Evolutionary conservation across 2,797 vertebrate genomes (phyloP), one percentile per base, ranked within the genome.

Genomic region (Lycodopsis pacificus): DNA sequence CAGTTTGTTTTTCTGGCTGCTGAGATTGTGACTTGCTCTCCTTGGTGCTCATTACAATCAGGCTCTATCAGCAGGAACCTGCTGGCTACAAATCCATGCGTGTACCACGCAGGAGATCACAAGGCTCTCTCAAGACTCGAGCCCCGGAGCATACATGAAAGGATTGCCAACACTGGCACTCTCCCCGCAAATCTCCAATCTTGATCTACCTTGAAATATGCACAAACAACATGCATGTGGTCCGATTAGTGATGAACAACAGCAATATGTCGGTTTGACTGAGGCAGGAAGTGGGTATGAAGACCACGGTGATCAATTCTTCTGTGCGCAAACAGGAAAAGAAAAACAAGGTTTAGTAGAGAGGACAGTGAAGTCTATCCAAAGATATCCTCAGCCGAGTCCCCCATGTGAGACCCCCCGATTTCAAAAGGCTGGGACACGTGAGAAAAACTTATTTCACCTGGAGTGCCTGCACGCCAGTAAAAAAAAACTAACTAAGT

Each of bases 111-210:
- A 71, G 3, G 9, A 73, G 82, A 91, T 92, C 91, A 93, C 89
- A 90, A 79, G 88, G 22, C 65, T 84, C 70, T 81, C 86, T 82
- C 12, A 83, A 88, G 91, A 91, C 90, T 75, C 58, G 1, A 27
- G 75, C 84, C 89, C 88, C 22, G 78, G 32, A 76, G 92, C 76
- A 13, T 5, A 85, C 77, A 85, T 87, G 81, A 90, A 83, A 87
- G 68, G 15, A 83, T 0, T n/a, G 40, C 76, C 54, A 67, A 65
- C 53, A 7, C 32, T 40, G 38, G 44, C 68, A 22, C 12, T 51
- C 44, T 25, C 73, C 77, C 20, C 17, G 53, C 57, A 65, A 73
- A 77, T 73, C 67, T 57, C 20, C n/a, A 12, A 53, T 64, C 71
- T 22, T 4, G 1, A 53, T 71, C 46, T 8, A 58, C 77, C 54